phyloP scores from a whole-genome alignment of 2,113 vertebrate genomes.

The Eclectus roratus region DNA sequence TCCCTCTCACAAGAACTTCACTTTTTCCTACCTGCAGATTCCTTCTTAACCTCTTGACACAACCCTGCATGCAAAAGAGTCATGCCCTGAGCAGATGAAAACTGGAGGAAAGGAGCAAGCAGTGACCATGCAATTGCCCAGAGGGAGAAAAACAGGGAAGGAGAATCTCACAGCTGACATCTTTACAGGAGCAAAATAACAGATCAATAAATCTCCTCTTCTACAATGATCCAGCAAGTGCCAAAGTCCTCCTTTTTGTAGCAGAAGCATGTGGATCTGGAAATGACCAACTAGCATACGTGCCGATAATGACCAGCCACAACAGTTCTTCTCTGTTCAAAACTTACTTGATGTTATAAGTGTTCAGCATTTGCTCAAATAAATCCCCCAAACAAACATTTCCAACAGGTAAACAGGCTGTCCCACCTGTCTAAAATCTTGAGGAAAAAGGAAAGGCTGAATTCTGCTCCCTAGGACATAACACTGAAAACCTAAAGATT shows the following conservation, averaged over 20 bases:
- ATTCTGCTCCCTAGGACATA: neutral
- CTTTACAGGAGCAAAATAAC: neutral
- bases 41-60: neutral
- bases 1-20: neutral
- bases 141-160: neutral
- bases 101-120: neutral
- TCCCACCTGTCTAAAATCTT: neutral
- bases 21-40: neutral
- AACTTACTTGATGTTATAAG: neutral
- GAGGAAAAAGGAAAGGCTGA: neutral
- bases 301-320: neutral
- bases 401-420: neutral
- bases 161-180: neutral
- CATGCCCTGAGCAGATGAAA: neutral
- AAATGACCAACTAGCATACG: neutral
- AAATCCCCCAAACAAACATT: neutral
- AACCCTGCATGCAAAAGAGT: neutral
- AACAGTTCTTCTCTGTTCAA: neutral
- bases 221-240: neutral
- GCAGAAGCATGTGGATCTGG: neutral
- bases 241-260: neutral
- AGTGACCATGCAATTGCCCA: neutral
- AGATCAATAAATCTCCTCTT: neutral
- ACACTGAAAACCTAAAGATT: neutral
- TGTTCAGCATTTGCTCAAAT: neutral